These are phyloP conservation scores for Sylvia borin DNA, from an alignment of 2,797 vertebrate species.

Conservation along the genomic window DNA sequence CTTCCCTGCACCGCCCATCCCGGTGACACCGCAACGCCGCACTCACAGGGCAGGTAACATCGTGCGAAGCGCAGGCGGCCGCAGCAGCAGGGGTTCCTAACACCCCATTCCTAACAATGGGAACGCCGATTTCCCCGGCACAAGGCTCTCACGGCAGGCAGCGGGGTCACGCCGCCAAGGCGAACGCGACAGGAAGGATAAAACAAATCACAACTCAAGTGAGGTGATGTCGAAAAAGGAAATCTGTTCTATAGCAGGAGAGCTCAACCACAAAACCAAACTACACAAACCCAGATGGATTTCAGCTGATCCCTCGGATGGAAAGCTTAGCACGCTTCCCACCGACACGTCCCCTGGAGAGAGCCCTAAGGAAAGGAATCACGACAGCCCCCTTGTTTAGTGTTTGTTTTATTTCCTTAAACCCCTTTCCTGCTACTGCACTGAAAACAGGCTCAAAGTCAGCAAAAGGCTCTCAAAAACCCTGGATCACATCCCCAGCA, in stretches of 20 bases:
- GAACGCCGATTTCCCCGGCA: neutral
- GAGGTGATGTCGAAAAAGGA: neutral
- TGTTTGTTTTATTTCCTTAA: neutral
- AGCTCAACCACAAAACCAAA: neutral
- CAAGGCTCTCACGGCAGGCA: neutral
- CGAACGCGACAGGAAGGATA: neutral
- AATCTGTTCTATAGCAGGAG: neutral
- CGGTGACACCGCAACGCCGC: neutral
- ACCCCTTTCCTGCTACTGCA: neutral
- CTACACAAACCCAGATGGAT: neutral
- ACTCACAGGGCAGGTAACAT: neutral
- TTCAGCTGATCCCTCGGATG: neutral
- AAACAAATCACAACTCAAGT: neutral
- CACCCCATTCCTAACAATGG: neutral
- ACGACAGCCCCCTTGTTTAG: neutral
- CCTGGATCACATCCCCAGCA: neutral
- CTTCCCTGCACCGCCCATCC: neutral
- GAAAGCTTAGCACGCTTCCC: neutral
- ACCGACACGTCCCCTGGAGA: neutral
- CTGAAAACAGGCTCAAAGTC: neutral
- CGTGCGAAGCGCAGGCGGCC: neutral
- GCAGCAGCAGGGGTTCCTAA: neutral
- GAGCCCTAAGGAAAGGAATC: constrained; percentile 5
- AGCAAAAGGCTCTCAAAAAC: neutral
- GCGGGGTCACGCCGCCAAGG: neutral